A percentile compares a stretch with the other conserved stretches of the same genome.
Conservation (phyloP, 2,797 vertebrate genomes). For the Botia kubotai region DNA sequence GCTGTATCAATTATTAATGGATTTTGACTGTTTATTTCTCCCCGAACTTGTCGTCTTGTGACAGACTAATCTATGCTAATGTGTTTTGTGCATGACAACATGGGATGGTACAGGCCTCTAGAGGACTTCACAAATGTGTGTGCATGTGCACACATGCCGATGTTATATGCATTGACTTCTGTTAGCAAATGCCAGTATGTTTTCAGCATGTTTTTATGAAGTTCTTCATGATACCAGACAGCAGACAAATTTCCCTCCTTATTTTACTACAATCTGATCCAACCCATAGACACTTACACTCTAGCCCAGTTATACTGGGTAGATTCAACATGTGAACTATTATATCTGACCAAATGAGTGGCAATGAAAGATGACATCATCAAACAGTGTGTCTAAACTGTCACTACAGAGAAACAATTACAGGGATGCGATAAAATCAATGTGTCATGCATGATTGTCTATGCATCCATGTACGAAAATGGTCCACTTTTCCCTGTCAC, state of each 20-base stretch:
- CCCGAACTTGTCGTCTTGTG: slow-evolving; percentile 4
- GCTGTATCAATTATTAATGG: slow-evolving; percentile 23
- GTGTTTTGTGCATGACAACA: slow-evolving; percentile 9
- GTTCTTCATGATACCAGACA: background rate
- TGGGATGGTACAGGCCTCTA: background rate
- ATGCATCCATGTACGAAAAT: background rate
- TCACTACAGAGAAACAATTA: background rate
- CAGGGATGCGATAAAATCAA: background rate
- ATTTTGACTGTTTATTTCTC: slow-evolving; percentile 32
- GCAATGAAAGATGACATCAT: slow-evolving; percentile 40
- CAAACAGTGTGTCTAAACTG: slow-evolving; percentile 1
- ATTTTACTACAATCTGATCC: background rate
- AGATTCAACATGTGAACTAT: slow-evolving; percentile 28
- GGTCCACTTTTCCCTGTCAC: background rate
- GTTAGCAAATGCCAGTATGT: background rate
- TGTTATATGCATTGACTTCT: background rate
- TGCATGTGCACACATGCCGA: background rate
- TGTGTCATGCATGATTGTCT: background rate
- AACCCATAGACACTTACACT: slow-evolving; percentile 1
- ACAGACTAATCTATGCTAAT: slow-evolving; percentile 37
- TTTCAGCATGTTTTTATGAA: background rate
- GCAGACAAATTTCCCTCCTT: background rate
- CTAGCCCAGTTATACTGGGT: background rate
- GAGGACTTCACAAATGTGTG: background rate
- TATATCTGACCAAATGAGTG: slow-evolving; percentile 32